Evolutionary conservation across 2,888 invertebrate genomes (phyloP).

Genomic region (Drosophila tripunctata): DNA sequence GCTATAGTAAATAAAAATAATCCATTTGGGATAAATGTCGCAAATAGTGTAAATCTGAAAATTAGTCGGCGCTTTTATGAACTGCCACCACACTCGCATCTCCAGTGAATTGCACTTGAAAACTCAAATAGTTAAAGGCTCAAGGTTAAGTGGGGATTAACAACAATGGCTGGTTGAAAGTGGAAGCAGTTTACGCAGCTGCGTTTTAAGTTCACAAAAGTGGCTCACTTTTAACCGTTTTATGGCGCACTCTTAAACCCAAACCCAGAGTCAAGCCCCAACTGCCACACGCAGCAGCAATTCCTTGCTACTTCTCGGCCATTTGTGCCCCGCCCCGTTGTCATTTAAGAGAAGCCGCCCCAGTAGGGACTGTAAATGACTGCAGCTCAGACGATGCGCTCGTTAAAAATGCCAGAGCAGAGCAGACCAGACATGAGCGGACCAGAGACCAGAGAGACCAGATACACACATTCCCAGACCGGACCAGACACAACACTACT

Average conservation of each 20-base stretch:
- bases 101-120: conserved; percentile 19
- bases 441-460: conserved; percentile 27
- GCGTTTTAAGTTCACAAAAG: conserved; percentile 46
- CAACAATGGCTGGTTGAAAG: neutral
- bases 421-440: conserved; percentile 7
- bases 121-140: conserved; percentile 21
- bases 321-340: conserved; percentile 33
- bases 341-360: conserved; percentile 52
- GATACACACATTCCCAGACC: conserved; percentile 30
- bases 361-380: conserved; percentile 55
- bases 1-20: neutral
- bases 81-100: conserved; percentile 6
- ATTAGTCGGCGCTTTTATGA: conserved; percentile 1
- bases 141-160: conserved; percentile 58
- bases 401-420: conserved; percentile 60
- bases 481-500: conserved; percentile 39
- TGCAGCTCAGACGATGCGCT: conserved; percentile 57
- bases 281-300: conserved; percentile 49
- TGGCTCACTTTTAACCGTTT: conserved; percentile 57
- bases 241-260: conserved; percentile 47
- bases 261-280: conserved; percentile 8
- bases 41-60: neutral
- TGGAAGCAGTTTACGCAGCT: conserved; percentile 38
- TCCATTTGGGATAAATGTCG: neutral
- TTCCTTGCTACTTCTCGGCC: conserved; percentile 25